These are phyloP conservation scores for Sebastes variabilis DNA, from an alignment of 2,797 vertebrate genomes.

Conservation along the genomic window DNA sequence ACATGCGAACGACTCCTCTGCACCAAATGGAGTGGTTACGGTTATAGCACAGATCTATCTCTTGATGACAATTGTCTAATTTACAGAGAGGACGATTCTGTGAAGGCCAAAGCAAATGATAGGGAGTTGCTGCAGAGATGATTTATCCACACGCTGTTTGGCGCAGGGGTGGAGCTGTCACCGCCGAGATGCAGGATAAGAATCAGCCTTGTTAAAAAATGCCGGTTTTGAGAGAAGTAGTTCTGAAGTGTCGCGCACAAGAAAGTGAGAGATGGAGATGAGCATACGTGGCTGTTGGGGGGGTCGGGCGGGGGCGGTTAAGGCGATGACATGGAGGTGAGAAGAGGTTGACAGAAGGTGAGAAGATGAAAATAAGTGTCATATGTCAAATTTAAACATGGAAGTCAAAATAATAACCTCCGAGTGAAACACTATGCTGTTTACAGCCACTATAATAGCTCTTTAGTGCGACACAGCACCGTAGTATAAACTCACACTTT, in stretches of 20 bases:
- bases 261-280: slow-evolving; percentile 32
- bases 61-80: slow-evolving; percentile 36
- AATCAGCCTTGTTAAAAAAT: slow-evolving; percentile 48
- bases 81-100: slow-evolving; percentile 23
- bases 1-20: slow-evolving; percentile 23
- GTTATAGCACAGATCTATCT: slow-evolving; percentile 17
- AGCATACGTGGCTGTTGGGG: slow-evolving; percentile 29
- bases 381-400: slow-evolving; percentile 26
- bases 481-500: neutral
- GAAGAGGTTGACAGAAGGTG: slow-evolving; percentile 44
- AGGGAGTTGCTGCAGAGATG: slow-evolving; percentile 11
- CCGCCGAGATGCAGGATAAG: slow-evolving; percentile 43
- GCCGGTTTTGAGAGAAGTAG: slow-evolving; percentile 32
- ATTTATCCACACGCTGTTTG: slow-evolving; percentile 37
- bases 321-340: slow-evolving; percentile 40
- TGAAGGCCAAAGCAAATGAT: slow-evolving; percentile 40
- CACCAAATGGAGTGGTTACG: slow-evolving; percentile 16
- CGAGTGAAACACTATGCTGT: neutral
- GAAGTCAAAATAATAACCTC: slow-evolving; percentile 15
- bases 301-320: slow-evolving; percentile 18
- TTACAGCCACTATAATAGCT: neutral
- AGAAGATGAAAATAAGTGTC: slow-evolving; percentile 51
- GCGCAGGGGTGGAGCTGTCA: slow-evolving; percentile 49
- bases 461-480: neutral
- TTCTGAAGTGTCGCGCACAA: slow-evolving; percentile 17